A percentile compares a stretch with the other conserved stretches of the same genome.
Conservation (phyloP, 2,797 vertebrate genomes). For the Alectoris magna region DNA sequence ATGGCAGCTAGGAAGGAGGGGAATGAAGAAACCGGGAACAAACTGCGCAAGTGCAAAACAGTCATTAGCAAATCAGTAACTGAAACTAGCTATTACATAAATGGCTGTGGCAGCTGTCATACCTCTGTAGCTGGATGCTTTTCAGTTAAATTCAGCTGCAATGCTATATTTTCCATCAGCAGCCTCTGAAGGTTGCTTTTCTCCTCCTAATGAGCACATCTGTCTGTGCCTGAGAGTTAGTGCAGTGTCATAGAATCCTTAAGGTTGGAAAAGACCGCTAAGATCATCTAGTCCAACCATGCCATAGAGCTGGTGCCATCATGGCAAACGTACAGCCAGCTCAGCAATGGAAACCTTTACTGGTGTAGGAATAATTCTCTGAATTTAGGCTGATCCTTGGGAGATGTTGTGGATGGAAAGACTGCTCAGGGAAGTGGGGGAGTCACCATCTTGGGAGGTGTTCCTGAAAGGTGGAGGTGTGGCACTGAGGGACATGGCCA, state of each 20-base stretch:
- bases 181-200: neutral
- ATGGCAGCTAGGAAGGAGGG: conserved; percentile 37
- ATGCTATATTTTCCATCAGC: neutral
- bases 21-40: conserved; percentile 51
- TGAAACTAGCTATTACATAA: conserved; percentile 43
- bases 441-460: too few relatives aligned
- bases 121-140: neutral
- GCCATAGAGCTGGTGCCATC: neutral
- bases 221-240: accelerated
- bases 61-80: conserved; percentile 57
- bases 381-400: neutral
- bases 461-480: too few relatives aligned
- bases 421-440: too few relatives aligned
- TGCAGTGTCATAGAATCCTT: neutral
- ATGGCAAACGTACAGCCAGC: neutral
- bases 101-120: conserved; percentile 6
- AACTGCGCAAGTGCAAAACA: conserved; percentile 52
- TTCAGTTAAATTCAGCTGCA: neutral
- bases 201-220: neutral
- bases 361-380: neutral
- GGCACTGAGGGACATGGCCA: too few relatives aligned
- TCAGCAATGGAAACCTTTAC: neutral
- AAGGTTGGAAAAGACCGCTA: too few relatives aligned
- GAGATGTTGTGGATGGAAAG: neutral
- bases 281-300: too few relatives aligned